Base-by-base conservation (phyloP, 2,888 invertebrate species). In the Epistrophella euchroma region DNA sequence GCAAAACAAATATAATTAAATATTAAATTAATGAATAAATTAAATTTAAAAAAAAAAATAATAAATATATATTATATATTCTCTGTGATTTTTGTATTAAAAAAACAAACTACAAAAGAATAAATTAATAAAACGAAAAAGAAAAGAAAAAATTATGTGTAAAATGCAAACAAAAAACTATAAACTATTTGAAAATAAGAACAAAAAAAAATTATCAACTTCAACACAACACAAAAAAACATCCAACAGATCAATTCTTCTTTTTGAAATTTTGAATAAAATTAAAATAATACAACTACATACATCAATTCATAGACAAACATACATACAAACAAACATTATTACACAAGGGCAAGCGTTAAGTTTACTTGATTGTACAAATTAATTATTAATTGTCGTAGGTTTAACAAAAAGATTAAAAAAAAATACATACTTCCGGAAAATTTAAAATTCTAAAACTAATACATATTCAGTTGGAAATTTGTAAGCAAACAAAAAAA, bases 81-180 rank as follows among this genome's bases (percentile, higher is more conserved):
- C 85, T 88, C 88, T 88, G 88, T 88, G 88, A 88, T 88, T 88
- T 87, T 88, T 88, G 88, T 81, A 88, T 84, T 84, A 82, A 87
- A 83, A 43, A 87, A 79, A 86, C 66, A 83, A 83, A 83, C 70
- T 75, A 87, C 66, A 83, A 83, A 83, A 78, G 70, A 77, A 83
- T 71, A 73, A 77, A 76, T 37, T 43, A 60, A 50, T 43, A 19
- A 76, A 76, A 76, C 52, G 45, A 71, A 72, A 62, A 55, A 78
- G 70, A 71, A 64, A 52, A 71, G 45, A 62, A 50, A 70, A 71
- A 71, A 62, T 70, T 52, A 72, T 70, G 62, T 72, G 68, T 40
- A 81, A 62, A 73, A 68, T 25, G 13, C 13, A 52, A 73, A 60
- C 52, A 75, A 64, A 62, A 84, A 87, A 47, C 70, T 73, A 78